phyloP scores from a whole-genome alignment of 1,140 invertebrate species.

The Pseudomyrmex flavicornis region DNA sequence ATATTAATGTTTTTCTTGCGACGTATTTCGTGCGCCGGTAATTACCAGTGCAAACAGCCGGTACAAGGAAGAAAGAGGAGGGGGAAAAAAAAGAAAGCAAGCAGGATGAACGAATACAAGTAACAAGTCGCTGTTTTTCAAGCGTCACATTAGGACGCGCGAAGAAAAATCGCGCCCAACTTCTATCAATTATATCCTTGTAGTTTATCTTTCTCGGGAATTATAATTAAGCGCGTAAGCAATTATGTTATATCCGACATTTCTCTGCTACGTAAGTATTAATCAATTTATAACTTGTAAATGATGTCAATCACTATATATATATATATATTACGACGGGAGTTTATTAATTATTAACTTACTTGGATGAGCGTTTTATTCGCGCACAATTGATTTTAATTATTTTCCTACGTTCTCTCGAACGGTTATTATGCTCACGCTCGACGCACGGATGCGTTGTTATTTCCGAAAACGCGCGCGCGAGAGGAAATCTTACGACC shows the following conservation, averaged over 20 bases:
- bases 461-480: constrained; percentile 65
- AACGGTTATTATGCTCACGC: constrained; percentile 67
- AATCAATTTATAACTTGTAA: background rate
- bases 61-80: constrained; percentile 51
- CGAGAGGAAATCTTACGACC: constrained; percentile 79
- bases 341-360: background rate
- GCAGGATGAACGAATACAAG: constrained; percentile 50
- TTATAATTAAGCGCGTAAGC: constrained; percentile 30
- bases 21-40: constrained; percentile 74
- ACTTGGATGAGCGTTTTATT: background rate
- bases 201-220: background rate
- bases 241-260: constrained; percentile 1
- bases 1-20: constrained; percentile 83
- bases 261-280: background rate
- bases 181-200: constrained; percentile 47
- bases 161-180: constrained; percentile 13
- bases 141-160: constrained; percentile 36
- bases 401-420: constrained; percentile 57
- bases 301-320: background rate
- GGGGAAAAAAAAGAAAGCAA: constrained; percentile 29
- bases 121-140: constrained; percentile 45
- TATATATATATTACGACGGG: background rate
- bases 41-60: constrained; percentile 78
- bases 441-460: constrained; percentile 70
- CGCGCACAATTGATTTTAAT: constrained; percentile 48